Evolutionary conservation across 2,113 vertebrate species (phyloP).

Genomic region (Proterorhinus semilunaris): DNA sequence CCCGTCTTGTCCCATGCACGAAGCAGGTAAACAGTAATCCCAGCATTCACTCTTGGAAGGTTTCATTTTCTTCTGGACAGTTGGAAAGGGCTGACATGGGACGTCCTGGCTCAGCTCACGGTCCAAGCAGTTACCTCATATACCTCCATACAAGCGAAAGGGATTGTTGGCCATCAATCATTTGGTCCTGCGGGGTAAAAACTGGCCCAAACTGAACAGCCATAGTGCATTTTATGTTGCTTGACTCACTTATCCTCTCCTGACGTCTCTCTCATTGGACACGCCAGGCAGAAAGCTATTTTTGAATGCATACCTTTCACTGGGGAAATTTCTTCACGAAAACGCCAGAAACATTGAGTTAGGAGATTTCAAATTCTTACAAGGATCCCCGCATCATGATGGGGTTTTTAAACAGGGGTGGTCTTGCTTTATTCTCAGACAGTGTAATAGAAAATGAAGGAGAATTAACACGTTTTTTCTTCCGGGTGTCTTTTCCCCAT

Average conservation of each 20-base stretch:
- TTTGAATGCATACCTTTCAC: slow-evolving; percentile 54
- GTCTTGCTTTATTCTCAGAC: slow-evolving; percentile 7
- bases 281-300: slow-evolving; percentile 45
- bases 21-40: neutral
- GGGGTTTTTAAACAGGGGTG: slow-evolving; percentile 21
- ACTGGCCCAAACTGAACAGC: slow-evolving; percentile 32
- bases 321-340: slow-evolving; percentile 29
- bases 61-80: slow-evolving; percentile 30
- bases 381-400: slow-evolving; percentile 40
- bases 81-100: slow-evolving; percentile 58
- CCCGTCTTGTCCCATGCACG: slow-evolving; percentile 31
- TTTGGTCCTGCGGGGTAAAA: slow-evolving; percentile 43
- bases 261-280: slow-evolving; percentile 41
- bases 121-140: slow-evolving; percentile 60
- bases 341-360: slow-evolving; percentile 67
- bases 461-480: neutral
- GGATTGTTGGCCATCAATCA: slow-evolving; percentile 64
- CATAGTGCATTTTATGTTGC: slow-evolving; percentile 28
- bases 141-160: slow-evolving; percentile 31
- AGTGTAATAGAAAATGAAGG: neutral
- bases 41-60: slow-evolving; percentile 23
- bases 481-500: no score
- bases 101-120: slow-evolving; percentile 62
- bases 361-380: neutral
- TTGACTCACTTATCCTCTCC: slow-evolving; percentile 44